Evolutionary conservation across 2,113 vertebrate genomes (phyloP).

Genomic region (Notechis scutatus): DNA sequence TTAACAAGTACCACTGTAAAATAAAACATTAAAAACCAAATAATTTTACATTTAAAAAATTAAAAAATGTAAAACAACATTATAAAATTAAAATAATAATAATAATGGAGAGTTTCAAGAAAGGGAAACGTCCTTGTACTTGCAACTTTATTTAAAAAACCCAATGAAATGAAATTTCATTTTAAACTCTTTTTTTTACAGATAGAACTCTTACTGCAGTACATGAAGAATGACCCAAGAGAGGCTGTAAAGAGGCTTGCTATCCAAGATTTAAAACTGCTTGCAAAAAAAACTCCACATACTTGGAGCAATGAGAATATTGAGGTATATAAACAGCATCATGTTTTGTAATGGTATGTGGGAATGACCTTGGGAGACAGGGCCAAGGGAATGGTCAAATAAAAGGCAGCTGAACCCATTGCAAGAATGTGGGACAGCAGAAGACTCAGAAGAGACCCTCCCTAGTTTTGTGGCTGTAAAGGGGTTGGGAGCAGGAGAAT

Average conservation of each 20-base stretch:
- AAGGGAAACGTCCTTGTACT: not conserved
- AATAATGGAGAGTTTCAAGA: not conserved
- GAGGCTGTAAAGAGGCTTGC: slow-evolving; percentile 93
- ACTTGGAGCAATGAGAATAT: slow-evolving; percentile 93
- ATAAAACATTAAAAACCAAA: not conserved
- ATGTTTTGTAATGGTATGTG: not conserved
- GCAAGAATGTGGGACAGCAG: not conserved
- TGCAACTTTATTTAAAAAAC: not conserved
- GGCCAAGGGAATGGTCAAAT: not conserved
- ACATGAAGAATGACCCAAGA: slow-evolving; percentile 90
- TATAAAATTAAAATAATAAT: not conserved
- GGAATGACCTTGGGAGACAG: not conserved
- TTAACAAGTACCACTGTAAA: not conserved
- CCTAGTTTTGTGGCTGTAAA: not conserved
- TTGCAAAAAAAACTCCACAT: slow-evolving; percentile 94
- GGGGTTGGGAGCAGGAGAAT: not conserved
- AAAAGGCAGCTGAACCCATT: not conserved
- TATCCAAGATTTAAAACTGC: slow-evolving; percentile 88
- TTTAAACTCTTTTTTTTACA: slow-evolving; percentile 47
- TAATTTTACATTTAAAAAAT: not conserved
- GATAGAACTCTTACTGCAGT: slow-evolving; percentile 92
- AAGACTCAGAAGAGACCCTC: not conserved
- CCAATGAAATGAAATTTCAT: not conserved
- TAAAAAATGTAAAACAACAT: not conserved
- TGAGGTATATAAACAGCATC: slow-evolving; percentile 72